Conservation (phyloP, 2,888 invertebrate species). For the Branchipolynoe longqiensis region DNA sequence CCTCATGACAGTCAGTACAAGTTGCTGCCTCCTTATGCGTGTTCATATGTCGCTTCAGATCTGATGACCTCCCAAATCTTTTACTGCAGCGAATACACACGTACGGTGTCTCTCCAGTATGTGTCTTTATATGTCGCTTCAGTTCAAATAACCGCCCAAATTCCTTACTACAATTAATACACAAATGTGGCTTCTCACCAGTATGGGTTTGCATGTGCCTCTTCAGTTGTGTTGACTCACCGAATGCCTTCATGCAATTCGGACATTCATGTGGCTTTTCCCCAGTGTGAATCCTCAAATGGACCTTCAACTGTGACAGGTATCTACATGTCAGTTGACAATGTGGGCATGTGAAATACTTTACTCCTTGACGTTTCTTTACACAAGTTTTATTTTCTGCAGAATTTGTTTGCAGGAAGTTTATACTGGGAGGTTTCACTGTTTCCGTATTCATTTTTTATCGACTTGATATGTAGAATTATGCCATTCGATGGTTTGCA, state of each 20-base stretch:
- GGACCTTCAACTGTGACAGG: neutral
- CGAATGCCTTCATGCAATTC: neutral
- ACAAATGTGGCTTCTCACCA: neutral
- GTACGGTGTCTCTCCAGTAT: neutral
- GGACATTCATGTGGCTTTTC: neutral
- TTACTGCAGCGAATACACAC: neutral
- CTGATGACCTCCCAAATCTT: neutral
- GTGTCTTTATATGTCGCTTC: neutral
- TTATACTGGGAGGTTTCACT: no score
- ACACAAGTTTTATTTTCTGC: no score
- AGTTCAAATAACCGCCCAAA: neutral
- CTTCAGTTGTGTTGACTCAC: neutral
- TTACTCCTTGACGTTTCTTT: no score
- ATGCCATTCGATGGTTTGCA: no score
- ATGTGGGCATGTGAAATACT: no score
- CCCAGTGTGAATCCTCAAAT: neutral
- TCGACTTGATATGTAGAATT: no score
- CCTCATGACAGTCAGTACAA: no score
- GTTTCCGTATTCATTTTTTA: no score
- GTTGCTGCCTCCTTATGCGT: no score
- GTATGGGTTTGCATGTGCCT: neutral
- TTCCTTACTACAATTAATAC: neutral
- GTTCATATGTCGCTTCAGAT: neutral
- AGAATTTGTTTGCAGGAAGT: no score
- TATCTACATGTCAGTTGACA: no score